Evolutionary conservation across 2,113 vertebrate genomes (phyloP).

Genomic region (Numenius arquata): DNA sequence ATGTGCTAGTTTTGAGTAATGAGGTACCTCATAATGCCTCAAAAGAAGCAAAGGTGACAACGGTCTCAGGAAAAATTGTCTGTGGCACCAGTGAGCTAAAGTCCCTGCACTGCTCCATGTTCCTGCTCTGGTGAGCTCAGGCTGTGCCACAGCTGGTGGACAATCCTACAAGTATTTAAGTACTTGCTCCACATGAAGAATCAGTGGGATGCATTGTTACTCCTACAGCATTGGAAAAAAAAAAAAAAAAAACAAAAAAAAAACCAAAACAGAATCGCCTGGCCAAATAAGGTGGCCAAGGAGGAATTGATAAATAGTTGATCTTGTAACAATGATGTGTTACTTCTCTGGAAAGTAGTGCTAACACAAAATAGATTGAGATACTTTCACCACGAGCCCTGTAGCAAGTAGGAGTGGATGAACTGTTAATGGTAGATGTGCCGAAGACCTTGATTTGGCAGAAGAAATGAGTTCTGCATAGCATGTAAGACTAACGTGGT

Average conservation of each 20-base stretch:
- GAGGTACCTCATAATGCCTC: neutral
- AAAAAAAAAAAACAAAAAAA: neutral
- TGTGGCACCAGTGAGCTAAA: neutral
- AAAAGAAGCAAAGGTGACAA: neutral
- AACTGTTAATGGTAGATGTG: neutral
- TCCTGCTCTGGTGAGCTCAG: neutral
- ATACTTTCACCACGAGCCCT: neutral
- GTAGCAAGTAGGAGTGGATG: neutral
- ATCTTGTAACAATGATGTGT: fast-evolving
- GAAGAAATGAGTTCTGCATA: neutral
- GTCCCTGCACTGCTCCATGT: neutral
- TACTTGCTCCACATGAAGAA: neutral
- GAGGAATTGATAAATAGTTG: neutral
- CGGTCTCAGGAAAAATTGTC: neutral
- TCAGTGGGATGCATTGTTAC: neutral
- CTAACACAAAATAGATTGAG: neutral
- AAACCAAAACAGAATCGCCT: neutral
- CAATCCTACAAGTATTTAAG: neutral
- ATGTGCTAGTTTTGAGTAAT: neutral
- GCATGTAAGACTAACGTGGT: neutral
- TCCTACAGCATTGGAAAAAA: neutral
- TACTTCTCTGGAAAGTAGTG: neutral
- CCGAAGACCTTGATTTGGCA: neutral
- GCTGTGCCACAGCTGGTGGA: neutral
- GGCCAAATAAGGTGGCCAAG: neutral